Percentiles rank a stretch among this genome's conserved stretches.
These are phyloP conservation scores for Hydrophis major DNA, from an alignment of 2,797 vertebrate species.

Conservation along the genomic window DNA sequence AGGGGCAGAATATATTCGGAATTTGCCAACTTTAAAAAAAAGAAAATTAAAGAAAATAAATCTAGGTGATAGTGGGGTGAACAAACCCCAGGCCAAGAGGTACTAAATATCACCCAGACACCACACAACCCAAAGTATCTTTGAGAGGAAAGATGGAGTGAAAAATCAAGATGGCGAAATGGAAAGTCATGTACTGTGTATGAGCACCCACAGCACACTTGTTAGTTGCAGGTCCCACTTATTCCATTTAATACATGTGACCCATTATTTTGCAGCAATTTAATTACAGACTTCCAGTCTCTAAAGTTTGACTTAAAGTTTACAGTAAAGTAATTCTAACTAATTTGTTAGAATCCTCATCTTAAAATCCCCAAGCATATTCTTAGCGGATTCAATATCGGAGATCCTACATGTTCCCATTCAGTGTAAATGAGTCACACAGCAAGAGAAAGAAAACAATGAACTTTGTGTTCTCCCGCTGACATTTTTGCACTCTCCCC, in stretches of 20 bases:
- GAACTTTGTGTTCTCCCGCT: conserved; percentile 60
- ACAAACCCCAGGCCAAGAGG: not conserved
- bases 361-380: conserved; percentile 47
- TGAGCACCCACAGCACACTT: not conserved
- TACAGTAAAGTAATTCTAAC: not conserved
- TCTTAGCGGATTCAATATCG: conserved; percentile 8
- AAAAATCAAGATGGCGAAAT: not conserved
- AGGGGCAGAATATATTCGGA: not conserved
- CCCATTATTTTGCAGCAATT: conserved; percentile 1
- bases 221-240: not conserved
- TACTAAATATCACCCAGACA: not conserved
- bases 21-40: not conserved
- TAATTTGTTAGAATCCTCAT: conserved; percentile 40
- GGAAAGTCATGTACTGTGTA: not conserved
- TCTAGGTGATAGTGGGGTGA: not conserved
- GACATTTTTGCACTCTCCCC: conserved; percentile 41
- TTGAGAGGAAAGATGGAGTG: not conserved
- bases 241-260: not conserved
- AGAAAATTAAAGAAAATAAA: not conserved
- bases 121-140: not conserved
- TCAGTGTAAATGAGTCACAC: conserved; percentile 40
- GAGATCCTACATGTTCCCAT: conserved; percentile 34
- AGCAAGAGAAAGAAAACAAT: conserved; percentile 57
- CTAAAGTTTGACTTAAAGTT: not conserved
- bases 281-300: not conserved